These are phyloP conservation scores for Oreamnos americanus DNA, from an alignment of 2,113 vertebrate species.

Conservation along the genomic window DNA sequence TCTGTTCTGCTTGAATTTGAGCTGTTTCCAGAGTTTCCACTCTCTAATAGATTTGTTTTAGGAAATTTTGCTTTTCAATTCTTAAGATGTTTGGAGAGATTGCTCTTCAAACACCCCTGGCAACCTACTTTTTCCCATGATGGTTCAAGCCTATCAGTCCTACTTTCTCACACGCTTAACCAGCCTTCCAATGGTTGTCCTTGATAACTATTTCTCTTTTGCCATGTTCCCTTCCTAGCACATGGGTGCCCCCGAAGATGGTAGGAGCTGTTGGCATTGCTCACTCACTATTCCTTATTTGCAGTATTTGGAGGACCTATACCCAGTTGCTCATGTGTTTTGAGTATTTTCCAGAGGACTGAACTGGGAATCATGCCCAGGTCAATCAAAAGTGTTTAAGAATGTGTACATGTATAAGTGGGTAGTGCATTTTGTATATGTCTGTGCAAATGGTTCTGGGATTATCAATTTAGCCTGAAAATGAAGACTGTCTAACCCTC, in stretches of 20 bases:
- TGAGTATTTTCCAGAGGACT: neutral
- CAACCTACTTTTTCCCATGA: too few relatives aligned
- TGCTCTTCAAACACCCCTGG: neutral
- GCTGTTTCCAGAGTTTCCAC: neutral
- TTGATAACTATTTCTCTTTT: neutral
- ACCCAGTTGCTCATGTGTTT: neutral
- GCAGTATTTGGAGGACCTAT: neutral
- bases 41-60: neutral
- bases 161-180: neutral
- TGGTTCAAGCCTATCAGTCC: neutral
- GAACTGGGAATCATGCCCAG: neutral
- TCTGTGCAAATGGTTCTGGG: neutral
- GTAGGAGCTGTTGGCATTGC: fast-evolving
- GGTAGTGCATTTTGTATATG: neutral
- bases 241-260: neutral
- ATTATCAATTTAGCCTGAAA: neutral
- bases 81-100: neutral
- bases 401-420: neutral
- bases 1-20: neutral
- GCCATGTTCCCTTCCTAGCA: neutral
- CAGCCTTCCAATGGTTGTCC: neutral
- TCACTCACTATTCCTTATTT: neutral
- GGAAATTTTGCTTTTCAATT: neutral
- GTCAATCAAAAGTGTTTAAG: neutral
- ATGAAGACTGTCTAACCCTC: neutral